These are phyloP conservation scores for Hemithea aestivaria DNA, from an alignment of 2,888 invertebrate species.

Conservation along the genomic window DNA sequence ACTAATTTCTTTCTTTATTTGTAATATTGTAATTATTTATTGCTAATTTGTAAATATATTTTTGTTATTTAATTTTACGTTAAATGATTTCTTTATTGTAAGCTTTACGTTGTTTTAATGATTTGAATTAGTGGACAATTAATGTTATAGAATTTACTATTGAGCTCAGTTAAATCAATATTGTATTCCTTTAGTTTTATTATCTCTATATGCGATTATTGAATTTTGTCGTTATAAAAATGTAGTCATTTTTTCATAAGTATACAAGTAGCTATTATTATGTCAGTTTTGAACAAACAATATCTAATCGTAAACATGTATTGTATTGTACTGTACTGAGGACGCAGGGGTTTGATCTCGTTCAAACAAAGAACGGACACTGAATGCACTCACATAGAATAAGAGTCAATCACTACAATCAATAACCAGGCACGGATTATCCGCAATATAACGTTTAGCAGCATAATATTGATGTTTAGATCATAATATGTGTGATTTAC, in stretches of 20 bases:
- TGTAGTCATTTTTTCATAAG: constrained; percentile 72
- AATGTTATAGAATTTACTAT: constrained; percentile 28
- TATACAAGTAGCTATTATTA: constrained; percentile 59
- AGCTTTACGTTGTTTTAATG: constrained; percentile 33
- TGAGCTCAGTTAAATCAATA: constrained; percentile 27
- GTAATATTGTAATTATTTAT: constrained; percentile 72
- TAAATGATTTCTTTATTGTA: constrained; percentile 51
- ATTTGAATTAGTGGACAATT: constrained; percentile 21
- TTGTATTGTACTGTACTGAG: constrained; percentile 2
- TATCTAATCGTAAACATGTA: constrained; percentile 51
- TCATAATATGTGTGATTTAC: constrained; percentile 11
- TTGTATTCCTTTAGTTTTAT: constrained; percentile 43
- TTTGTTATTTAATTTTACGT: constrained; percentile 78
- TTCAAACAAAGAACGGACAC: constrained; percentile 6
- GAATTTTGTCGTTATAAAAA: constrained; percentile 49
- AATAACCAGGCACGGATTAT: constrained; percentile 18
- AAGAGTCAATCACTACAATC: constrained; percentile 21
- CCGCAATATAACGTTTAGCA: constrained; percentile 17
- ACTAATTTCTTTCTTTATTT: constrained; percentile 38
- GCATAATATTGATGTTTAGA: constrained; percentile 13
- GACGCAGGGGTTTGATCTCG: constrained; percentile 1
- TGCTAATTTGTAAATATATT: constrained; percentile 74
- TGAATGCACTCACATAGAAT: constrained; percentile 15
- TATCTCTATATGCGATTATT: constrained; percentile 31
- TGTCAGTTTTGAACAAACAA: constrained; percentile 52